Conservation (phyloP, 1,140 invertebrate species). For the Mylabris phalerata region DNA sequence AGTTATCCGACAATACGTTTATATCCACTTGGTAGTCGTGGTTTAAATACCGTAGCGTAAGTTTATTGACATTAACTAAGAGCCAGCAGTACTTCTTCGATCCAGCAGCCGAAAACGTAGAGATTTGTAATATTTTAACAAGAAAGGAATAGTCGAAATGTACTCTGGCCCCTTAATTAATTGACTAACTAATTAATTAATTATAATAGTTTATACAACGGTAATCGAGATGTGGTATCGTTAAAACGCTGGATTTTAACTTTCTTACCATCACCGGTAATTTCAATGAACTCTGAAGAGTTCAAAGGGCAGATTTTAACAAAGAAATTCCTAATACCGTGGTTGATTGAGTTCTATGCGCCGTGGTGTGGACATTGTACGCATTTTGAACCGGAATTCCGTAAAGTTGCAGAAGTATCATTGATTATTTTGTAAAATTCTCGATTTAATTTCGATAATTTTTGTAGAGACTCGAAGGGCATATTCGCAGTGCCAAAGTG, state of each 20-base stretch:
- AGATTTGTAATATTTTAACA: no score
- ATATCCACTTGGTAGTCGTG: constrained; percentile 52
- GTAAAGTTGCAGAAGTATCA: constrained; percentile 54
- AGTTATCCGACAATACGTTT: constrained; percentile 66
- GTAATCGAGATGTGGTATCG: constrained; percentile 52
- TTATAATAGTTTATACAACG: constrained; percentile 52
- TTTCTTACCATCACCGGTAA: constrained; percentile 51
- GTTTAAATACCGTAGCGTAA: constrained; percentile 48
- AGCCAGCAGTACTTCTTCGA: no score
- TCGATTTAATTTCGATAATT: constrained; percentile 4
- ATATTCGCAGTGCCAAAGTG: constrained; percentile 68
- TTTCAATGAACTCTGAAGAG: constrained; percentile 37
- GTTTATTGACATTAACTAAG: constrained; percentile 27
- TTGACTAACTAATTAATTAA: constrained; percentile 16
- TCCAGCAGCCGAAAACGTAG: no score
- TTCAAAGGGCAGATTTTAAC: constrained; percentile 44
- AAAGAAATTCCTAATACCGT: constrained; percentile 43
- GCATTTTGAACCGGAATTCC: constrained; percentile 62
- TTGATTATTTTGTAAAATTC: background rate
- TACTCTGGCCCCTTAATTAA: background rate
- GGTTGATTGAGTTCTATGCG: constrained; percentile 68
- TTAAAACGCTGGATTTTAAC: constrained; percentile 55
- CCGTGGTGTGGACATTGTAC: constrained; percentile 72
- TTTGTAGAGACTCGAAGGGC: constrained; percentile 51
- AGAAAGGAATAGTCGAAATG: no score